Conservation (phyloP, 2,888 invertebrate genomes). For the Eristalinus aeneus region DNA sequence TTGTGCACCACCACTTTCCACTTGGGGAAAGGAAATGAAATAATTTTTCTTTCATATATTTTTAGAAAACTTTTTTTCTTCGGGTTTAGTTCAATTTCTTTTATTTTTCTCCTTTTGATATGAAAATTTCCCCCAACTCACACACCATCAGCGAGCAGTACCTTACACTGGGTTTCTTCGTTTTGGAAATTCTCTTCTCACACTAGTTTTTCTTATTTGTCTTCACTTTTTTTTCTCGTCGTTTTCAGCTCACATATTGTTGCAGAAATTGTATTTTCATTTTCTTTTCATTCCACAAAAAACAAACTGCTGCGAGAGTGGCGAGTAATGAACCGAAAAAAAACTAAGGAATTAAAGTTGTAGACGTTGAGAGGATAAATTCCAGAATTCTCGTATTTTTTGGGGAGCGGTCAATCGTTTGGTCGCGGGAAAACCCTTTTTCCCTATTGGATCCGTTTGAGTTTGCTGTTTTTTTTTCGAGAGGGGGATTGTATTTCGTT, state of each 20-base stretch:
- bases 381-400: constrained; percentile 46
- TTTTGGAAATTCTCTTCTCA: constrained; percentile 35
- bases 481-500: constrained; percentile 8
- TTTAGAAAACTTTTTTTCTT: constrained; percentile 61
- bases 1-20: constrained; percentile 58
- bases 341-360: background rate
- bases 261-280: constrained; percentile 45
- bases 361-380: constrained; percentile 12
- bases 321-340: background rate
- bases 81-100: constrained; percentile 33
- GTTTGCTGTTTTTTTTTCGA: background rate
- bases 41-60: constrained; percentile 63
- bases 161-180: constrained; percentile 24
- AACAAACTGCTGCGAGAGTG: background rate
- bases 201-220: constrained; percentile 7
- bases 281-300: constrained; percentile 32
- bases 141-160: constrained; percentile 22
- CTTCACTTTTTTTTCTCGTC: constrained; percentile 5
- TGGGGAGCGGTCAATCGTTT: constrained; percentile 63
- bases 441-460: constrained; percentile 21
- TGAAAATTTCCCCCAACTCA: constrained; percentile 52
- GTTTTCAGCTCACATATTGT: constrained; percentile 65
- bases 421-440: constrained; percentile 51
- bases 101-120: constrained; percentile 22
- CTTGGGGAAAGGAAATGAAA: constrained; percentile 42